Evolutionary conservation across 2,888 invertebrate species (phyloP), one percentile per base, ranked within the genome.

Genomic region (Sabellastarte sp.): DNA sequence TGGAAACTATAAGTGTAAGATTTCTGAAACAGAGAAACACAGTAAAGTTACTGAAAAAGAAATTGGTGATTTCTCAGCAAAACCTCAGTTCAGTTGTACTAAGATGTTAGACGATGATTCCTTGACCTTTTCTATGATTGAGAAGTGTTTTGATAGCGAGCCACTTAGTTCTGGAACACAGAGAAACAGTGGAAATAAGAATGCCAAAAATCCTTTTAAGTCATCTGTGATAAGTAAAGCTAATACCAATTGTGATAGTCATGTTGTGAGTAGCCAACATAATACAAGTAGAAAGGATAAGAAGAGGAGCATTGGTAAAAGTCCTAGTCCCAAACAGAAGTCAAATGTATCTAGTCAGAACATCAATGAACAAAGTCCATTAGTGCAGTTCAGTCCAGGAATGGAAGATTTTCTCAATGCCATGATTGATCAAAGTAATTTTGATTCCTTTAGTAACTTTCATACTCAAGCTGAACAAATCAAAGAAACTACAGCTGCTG

Each of bases 81-180:
- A n/a, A n/a, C n/a, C n/a, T n/a, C n/a, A n/a, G n/a, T n/a, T n/a
- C n/a, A n/a, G n/a, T n/a, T n/a, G n/a, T n/a, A n/a, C n/a, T n/a
- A n/a, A n/a, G n/a, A n/a, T n/a, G n/a, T n/a, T n/a, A n/a, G n/a
- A n/a, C n/a, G n/a, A n/a, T n/a, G 41, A 53, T 24, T 53, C 53
- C 26, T 24, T 53, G 53, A 53, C 53, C 10, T 53, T 53, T 5
- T 53, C 53, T 24, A 53, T 53, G 53, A 5, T 53, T 5, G 53
- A 53, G 26, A 5, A 53, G 53, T 15, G 20, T 5, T 20, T 41
- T 10, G 41, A 10, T 41, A 20, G 10, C 41, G 20, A 20, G 10
- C 10, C 10, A 20, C 10, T 20, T 20, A 20, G 41, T 10, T 41
- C 41, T 15, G 41, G 41, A 20, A 41, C 41, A 20, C 20, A 10